These are phyloP conservation scores for Drosophila incognita DNA, from an alignment of 2,888 invertebrate genomes.

Conservation along the genomic window DNA sequence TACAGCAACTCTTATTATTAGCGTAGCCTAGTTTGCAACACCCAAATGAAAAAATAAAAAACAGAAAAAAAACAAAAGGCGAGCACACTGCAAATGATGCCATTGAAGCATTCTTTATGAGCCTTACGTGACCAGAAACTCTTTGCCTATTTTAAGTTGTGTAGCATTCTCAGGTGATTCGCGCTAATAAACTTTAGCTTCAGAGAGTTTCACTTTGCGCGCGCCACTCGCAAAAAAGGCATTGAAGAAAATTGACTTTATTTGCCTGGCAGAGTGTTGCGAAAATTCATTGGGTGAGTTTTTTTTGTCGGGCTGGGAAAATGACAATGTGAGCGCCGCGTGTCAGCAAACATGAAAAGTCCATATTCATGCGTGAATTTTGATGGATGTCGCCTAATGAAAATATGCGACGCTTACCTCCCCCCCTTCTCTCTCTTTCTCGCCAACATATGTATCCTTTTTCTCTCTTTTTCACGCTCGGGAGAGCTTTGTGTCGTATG, in stretches of 20 bases:
- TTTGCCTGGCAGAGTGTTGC: conserved; percentile 13
- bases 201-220: conserved; percentile 55
- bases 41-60: neutral
- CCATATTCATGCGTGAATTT: conserved; percentile 82
- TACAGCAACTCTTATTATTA: conserved; percentile 57
- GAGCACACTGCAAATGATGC: conserved; percentile 67
- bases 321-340: conserved; percentile 61
- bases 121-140: conserved; percentile 77
- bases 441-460: conserved; percentile 11
- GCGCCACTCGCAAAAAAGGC: conserved; percentile 1
- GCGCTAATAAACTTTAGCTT: conserved; percentile 52
- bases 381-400: conserved; percentile 77
- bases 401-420: conserved; percentile 59
- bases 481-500: conserved; percentile 51
- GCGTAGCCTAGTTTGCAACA: conserved; percentile 64
- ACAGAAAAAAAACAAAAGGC: conserved; percentile 49
- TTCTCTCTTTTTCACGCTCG: conserved; percentile 47
- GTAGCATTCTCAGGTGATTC: conserved; percentile 47
- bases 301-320: conserved; percentile 41
- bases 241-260: conserved; percentile 46
- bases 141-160: conserved; percentile 61
- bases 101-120: conserved; percentile 73
- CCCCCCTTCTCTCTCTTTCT: neutral
- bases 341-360: conserved; percentile 76
- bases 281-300: conserved; percentile 3